A percentile compares a stretch with the other conserved stretches of the same genome.
Conservation (phyloP, 1,140 invertebrate genomes). For the Cyrtorhinus lividipennis region DNA sequence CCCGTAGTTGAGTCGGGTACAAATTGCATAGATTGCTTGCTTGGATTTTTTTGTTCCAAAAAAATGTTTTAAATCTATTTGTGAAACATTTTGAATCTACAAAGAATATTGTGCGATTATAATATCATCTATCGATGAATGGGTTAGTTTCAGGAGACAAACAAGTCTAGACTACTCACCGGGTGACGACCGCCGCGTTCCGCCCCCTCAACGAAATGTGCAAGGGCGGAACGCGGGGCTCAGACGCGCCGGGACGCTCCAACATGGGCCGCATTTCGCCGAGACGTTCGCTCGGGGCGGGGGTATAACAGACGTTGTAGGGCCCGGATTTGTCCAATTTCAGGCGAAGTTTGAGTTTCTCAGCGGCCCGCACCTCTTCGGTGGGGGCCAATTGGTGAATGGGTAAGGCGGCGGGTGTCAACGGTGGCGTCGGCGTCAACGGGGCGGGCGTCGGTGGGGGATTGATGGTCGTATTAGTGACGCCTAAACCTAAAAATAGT, state of each 20-base stretch:
- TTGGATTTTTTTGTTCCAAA: too few species aligned
- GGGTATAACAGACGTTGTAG: slow-evolving; percentile 6
- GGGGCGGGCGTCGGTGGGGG: neutral
- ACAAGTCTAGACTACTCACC: too few species aligned
- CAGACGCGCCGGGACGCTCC: slow-evolving; percentile 29
- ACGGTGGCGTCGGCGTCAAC: neutral
- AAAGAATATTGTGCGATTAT: too few species aligned
- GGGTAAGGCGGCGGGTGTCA: too few species aligned
- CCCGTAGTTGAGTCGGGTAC: too few species aligned
- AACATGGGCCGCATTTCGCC: neutral
- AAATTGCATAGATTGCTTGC: too few species aligned
- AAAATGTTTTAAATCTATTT: too few species aligned
- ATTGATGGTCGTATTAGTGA: too few species aligned
- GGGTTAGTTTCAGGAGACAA: too few species aligned
- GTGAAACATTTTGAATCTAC: too few species aligned
- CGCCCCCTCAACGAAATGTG: slow-evolving; percentile 74
- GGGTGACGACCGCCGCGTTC: slow-evolving; percentile 66
- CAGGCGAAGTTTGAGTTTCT: slow-evolving; percentile 68
- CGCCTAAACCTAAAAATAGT: too few species aligned
- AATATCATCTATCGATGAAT: too few species aligned
- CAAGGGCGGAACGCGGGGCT: slow-evolving; percentile 70
- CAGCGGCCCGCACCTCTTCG: slow-evolving; percentile 31
- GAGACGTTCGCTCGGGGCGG: neutral
- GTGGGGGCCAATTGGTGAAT: neutral
- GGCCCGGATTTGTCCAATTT: slow-evolving; percentile 33